phyloP scores from a whole-genome alignment of 1,140 invertebrate species.

The Lepidurus apus region DNA sequence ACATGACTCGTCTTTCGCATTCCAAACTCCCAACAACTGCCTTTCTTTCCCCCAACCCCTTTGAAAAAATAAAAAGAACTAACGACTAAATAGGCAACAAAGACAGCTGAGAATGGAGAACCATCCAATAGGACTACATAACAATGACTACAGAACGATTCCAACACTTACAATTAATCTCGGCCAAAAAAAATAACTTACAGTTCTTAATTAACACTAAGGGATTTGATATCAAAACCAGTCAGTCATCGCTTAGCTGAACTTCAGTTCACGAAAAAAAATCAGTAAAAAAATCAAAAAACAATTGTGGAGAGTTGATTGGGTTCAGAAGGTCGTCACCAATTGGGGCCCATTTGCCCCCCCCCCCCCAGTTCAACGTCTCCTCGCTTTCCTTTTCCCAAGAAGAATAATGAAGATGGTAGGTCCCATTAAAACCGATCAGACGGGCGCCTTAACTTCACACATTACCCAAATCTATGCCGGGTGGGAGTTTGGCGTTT shows the following conservation, averaged over 20 bases:
- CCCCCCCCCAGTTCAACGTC: neutral
- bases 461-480: constrained; percentile 1
- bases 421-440: constrained; percentile 2
- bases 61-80: neutral
- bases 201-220: too few relatives aligned
- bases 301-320: neutral
- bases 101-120: constrained; percentile 14
- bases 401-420: neutral
- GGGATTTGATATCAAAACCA: too few relatives aligned
- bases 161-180: neutral
- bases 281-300: neutral
- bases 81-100: neutral
- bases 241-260: too few relatives aligned
- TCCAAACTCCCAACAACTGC: constrained; percentile 3
- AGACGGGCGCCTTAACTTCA: neutral
- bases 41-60: neutral
- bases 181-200: too few relatives aligned
- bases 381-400: neutral
- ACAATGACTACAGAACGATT: neutral
- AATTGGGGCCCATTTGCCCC: neutral
- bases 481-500: neutral
- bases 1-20: constrained; percentile 10
- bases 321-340: constrained; percentile 1
- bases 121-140: neutral
- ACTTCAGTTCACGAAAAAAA: neutral